Base-by-base conservation (phyloP, 2,113 vertebrate species). In the Anguilla rostrata region DNA sequence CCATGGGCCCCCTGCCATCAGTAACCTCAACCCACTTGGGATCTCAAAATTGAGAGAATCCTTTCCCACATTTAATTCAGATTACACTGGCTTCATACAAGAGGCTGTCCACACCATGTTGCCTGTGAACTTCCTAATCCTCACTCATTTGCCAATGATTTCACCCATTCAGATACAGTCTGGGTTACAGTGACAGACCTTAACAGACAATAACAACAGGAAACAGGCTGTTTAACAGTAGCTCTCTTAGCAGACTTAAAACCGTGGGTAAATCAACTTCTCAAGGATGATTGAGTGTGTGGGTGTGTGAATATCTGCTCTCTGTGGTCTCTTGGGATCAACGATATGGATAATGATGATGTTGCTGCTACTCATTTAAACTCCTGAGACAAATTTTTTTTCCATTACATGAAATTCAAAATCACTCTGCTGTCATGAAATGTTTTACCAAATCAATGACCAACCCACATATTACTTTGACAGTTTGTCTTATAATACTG, bases 221-320 rank as follows among this genome's bases (percentile, higher is more conserved):
- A 85, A 85, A 85, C 26, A 20, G 26, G n/a, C 39, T 78, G 12
- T 7, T 46, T 3, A 49, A 49, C 63, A 46, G 43, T 53, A n/a
- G 6, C 66, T 43, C 63, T 18, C 83, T 85, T 18, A 84, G 71
- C 60, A 78, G 63, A 75, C 84, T 34, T n/a, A n/a, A n/a, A 53
- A 41, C 22, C 46, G 34, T 75, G 40, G 86, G 53, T 63, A 87
- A 40, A 49, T 80, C 56, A 56, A 84, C 57, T 40, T 66, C 41
- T 46, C 34, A 82, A 82, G 78, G 63, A n/a, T 34, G 53, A 53
- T 49, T 40, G 29, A 83, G 46, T 29, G 29, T 83, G 81, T 78
- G 63, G 53, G 81, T 83, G 41, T 40, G 84, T 85, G 66, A 49
- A 46, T 78, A 71, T 43, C 43, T 85, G 84, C 39, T 41, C 15